phyloP scores from a whole-genome alignment of 1,140 invertebrate genomes.

The Drosophila chauvacae region DNA sequence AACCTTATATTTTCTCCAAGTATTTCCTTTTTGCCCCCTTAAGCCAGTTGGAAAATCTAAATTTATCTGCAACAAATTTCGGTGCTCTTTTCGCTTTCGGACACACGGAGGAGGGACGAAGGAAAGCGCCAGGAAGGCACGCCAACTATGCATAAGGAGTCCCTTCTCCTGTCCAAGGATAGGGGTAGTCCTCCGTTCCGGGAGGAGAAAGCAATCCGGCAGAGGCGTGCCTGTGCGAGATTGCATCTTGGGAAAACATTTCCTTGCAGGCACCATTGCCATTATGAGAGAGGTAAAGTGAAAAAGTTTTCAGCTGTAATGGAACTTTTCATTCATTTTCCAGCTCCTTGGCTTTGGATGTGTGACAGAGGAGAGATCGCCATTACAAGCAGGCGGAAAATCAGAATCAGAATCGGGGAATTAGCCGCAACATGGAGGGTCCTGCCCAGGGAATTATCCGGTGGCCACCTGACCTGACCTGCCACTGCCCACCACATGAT shows the following conservation, averaged over 20 bases:
- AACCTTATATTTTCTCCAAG: background rate
- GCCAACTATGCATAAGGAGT: constrained; percentile 26
- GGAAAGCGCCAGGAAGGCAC: constrained; percentile 37
- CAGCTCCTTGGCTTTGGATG: constrained; percentile 20
- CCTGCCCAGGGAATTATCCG: constrained; percentile 58
- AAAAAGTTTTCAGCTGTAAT: constrained; percentile 37
- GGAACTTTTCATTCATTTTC: constrained; percentile 33
- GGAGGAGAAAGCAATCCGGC: background rate
- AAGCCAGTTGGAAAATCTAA: constrained; percentile 51
- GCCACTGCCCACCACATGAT: constrained; percentile 38
- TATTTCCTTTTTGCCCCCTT: background rate
- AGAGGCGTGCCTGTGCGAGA: constrained; percentile 30
- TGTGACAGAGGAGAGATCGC: constrained; percentile 11
- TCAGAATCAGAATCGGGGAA: constrained; percentile 38
- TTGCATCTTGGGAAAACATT: constrained; percentile 43
- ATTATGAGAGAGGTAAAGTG: constrained; percentile 33
- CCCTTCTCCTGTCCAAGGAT: background rate
- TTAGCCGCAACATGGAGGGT: constrained; percentile 38
- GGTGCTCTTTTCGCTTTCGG: constrained; percentile 14
- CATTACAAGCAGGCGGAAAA: constrained; percentile 19
- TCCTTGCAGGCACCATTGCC: constrained; percentile 31
- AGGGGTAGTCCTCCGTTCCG: background rate
- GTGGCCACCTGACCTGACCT: constrained; percentile 1
- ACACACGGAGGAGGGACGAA: background rate
- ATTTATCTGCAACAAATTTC: constrained; percentile 73